Base-by-base conservation (phyloP, 2,113 vertebrate species). In the Galemys pyrenaicus region DNA sequence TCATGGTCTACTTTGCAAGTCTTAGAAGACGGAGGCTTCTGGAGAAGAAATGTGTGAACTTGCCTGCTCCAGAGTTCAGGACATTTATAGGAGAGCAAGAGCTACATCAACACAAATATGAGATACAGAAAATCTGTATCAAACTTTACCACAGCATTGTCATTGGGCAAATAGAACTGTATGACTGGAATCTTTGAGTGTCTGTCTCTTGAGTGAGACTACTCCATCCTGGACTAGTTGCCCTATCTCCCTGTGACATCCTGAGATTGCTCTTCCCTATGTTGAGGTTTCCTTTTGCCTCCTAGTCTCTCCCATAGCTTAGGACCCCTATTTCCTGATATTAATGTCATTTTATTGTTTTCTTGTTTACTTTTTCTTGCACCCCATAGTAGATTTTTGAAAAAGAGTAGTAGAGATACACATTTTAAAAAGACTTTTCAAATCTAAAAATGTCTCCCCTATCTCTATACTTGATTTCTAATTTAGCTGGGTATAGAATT, bases 401-500 rank as follows among this genome's bases (percentile, higher is more conserved):
- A 46, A 77, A 75, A 51, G n/a, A 5, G 0, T 68, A 3, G n/a
- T 35, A 74, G 10, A 28, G 28, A 26, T 80, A 37, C 56, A 24
- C 3, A 51, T 56, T 68, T 71, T 78, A 19, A 35, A 77, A 93
- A 84, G 79, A 67, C 3, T 56, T 74, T 90, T 82, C 15, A 82
- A 73, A 9, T 92, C 5, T 70, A 24, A 84, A 84, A 82, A 73
- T 89, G 3, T 79, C 39, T 73, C 78, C 56, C 44, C 87, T 51
- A 60, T 73, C 17, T 70, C 20, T 8, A 56, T 39, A 41, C 9
- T 74, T 70, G 15, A 58, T 56, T 49, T 83, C 60, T 86, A 58
- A 73, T 95, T 85, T 87, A 28, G 41, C 49, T 95, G 6, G 86
- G 24, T 62, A 90, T 94, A 75, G 6, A 83, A 73, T 86, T 67